Conservation (phyloP, 2,113 vertebrate genomes). For the Centropus bengalensis region DNA sequence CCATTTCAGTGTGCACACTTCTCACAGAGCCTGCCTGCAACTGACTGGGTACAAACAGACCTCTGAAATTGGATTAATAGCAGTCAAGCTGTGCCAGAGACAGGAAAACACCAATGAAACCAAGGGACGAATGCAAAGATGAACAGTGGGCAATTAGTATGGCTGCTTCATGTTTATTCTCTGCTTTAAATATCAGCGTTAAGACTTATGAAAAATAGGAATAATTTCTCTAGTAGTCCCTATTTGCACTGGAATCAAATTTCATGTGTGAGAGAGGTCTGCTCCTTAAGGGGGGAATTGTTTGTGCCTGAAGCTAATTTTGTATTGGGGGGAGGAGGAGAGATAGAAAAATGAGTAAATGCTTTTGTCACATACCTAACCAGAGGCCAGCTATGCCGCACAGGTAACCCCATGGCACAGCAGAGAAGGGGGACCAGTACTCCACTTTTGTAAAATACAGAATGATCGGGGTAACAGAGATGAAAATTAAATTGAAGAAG, state of each 20-base stretch:
- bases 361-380: slow-evolving; percentile 83
- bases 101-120: not conserved
- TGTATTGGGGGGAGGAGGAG: not conserved
- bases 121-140: rapidly evolving
- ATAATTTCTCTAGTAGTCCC: not conserved
- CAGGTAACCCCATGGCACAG: slow-evolving; percentile 95
- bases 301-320: not conserved
- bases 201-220: not conserved
- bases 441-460: slow-evolving; percentile 96
- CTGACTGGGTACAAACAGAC: not conserved
- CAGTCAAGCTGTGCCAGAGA: not conserved
- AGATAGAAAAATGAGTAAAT: not conserved
- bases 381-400: slow-evolving; percentile 96
- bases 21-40: not conserved
- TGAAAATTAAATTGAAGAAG: slow-evolving; percentile 97
- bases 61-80: not conserved
- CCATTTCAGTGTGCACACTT: not conserved
- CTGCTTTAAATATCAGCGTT: not conserved
- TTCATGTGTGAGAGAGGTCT: not conserved
- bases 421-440: slow-evolving; percentile 94
- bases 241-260: not conserved
- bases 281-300: not conserved
- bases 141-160: not conserved
- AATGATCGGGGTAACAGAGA: slow-evolving; percentile 93
- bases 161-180: not conserved